These are phyloP conservation scores for Athene noctua DNA, from an alignment of 2,113 vertebrate species.

Conservation along the genomic window DNA sequence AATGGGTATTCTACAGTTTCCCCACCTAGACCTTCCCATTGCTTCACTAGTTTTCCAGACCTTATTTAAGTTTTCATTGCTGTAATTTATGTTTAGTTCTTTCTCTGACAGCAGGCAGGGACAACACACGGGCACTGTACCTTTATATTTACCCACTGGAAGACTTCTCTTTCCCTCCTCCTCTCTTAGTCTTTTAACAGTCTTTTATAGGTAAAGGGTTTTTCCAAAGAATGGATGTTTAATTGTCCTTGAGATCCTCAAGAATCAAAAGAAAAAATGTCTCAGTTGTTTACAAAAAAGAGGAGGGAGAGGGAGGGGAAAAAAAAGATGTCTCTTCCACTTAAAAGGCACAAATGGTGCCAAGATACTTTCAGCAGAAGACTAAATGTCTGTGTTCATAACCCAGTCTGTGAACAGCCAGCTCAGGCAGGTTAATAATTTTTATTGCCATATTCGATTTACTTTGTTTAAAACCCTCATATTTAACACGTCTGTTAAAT, in stretches of 20 bases:
- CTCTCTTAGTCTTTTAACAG: not conserved
- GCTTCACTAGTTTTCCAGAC: not conserved
- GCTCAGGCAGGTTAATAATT: not conserved
- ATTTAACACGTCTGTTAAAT: not conserved
- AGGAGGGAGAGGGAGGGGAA: too few relatives aligned
- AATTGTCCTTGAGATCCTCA: not conserved
- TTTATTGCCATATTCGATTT: not conserved
- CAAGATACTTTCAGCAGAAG: not conserved
- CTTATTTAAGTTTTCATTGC: not conserved
- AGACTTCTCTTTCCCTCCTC: not conserved
- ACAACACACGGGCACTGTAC: fast-evolving
- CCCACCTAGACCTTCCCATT: not conserved
- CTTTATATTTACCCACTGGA: not conserved
- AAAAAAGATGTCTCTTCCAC: not conserved
- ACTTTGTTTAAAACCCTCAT: not conserved
- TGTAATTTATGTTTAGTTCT: not conserved
- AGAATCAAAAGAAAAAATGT: not conserved
- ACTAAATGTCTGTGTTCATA: not conserved
- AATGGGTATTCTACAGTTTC: not conserved
- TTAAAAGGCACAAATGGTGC: not conserved
- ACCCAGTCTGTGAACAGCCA: not conserved
- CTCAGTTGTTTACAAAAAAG: not conserved
- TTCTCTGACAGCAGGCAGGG: not conserved
- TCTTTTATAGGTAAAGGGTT: not conserved
- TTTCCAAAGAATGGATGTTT: not conserved